phyloP scores from a whole-genome alignment of 2,797 vertebrate genomes.

The Triplophysa yarkandensis region DNA sequence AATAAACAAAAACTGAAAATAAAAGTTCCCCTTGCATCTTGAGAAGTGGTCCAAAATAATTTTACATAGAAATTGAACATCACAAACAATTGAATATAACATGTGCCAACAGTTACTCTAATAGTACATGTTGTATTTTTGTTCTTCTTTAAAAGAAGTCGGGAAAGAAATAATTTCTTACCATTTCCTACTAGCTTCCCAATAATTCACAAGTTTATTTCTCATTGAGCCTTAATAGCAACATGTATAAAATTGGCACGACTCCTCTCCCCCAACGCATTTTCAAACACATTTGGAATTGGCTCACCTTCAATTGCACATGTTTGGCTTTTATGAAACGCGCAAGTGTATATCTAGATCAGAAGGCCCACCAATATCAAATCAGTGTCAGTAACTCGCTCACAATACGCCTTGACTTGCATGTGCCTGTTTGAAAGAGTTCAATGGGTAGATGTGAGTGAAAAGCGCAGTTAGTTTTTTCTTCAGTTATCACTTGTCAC shows the following conservation, averaged over 20 bases:
- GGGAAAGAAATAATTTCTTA: too few relatives aligned
- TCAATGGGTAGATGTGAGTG: background rate
- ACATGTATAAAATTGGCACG: background rate
- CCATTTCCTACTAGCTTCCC: too few relatives aligned
- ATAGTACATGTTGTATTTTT: too few relatives aligned
- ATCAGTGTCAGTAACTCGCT: background rate
- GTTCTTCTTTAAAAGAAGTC: too few relatives aligned
- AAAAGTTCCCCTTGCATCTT: too few relatives aligned
- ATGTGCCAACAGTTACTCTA: too few relatives aligned
- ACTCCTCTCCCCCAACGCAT: background rate
- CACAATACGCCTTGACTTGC: background rate
- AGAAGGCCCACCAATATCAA: background rate
- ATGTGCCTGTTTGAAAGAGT: background rate
- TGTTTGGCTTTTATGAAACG: background rate
- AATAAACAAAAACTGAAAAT: too few relatives aligned
- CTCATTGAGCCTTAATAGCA: background rate
- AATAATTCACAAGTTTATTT: too few relatives aligned
- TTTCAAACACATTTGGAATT: background rate
- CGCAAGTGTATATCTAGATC: background rate
- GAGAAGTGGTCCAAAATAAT: too few relatives aligned
- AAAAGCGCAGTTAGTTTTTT: background rate
- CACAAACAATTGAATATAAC: too few relatives aligned
- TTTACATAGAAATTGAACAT: too few relatives aligned
- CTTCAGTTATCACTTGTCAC: constrained; percentile 29
- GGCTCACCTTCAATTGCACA: background rate